phyloP scores from a whole-genome alignment of 2,888 invertebrate species.

The Criorhina ranunculi region DNA sequence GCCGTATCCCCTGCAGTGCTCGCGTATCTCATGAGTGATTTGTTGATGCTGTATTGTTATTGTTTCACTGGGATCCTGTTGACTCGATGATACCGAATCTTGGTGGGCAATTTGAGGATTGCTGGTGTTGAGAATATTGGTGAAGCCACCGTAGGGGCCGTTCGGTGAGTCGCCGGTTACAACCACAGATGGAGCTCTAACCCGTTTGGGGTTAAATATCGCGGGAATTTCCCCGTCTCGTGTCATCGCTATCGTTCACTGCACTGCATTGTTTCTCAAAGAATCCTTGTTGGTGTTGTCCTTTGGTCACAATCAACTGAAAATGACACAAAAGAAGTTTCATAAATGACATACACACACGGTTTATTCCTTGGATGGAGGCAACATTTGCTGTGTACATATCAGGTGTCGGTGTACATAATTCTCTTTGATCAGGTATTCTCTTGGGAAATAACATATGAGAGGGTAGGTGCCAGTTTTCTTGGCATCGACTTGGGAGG shows the following conservation, averaged over 20 bases:
- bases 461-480: no score
- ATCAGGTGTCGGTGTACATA: slow-evolving; percentile 2
- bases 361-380: background rate
- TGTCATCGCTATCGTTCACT: slow-evolving; percentile 85
- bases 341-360: background rate
- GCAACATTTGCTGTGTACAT: slow-evolving; percentile 1
- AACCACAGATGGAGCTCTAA: slow-evolving; percentile 89
- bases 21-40: slow-evolving; percentile 76
- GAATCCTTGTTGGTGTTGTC: slow-evolving; percentile 28
- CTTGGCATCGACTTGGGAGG: no score
- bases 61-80: slow-evolving; percentile 86
- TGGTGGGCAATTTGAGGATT: slow-evolving; percentile 85
- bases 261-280: slow-evolving; percentile 44
- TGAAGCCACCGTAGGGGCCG: slow-evolving; percentile 85
- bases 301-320: slow-evolving; percentile 32
- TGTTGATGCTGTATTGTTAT: slow-evolving; percentile 80
- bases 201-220: slow-evolving; percentile 91
- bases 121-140: slow-evolving; percentile 85
- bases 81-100: slow-evolving; percentile 87
- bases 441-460: background rate
- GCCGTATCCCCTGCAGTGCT: slow-evolving; percentile 76
- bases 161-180: slow-evolving; percentile 88
- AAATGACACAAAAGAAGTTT: slow-evolving; percentile 7
- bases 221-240: slow-evolving; percentile 92
- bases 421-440: slow-evolving; percentile 15